phyloP scores from a whole-genome alignment of 1,140 invertebrate genomes.

The Formica exsecta region DNA sequence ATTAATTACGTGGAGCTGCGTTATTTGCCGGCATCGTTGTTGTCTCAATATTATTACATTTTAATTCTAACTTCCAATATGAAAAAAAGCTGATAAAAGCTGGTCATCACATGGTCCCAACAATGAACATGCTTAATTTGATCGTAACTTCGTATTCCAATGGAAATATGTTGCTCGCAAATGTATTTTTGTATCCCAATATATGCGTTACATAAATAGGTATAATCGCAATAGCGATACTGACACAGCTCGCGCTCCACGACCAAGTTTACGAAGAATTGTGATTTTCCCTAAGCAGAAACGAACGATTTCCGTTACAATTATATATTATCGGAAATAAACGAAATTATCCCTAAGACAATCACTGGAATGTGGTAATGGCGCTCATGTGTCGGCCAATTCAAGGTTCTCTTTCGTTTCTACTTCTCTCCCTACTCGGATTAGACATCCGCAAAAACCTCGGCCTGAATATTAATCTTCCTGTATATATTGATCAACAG shows the following conservation, averaged over 20 bases:
- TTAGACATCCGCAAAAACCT: conserved; percentile 31
- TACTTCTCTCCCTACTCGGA: conserved; percentile 37
- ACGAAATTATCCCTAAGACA: background rate
- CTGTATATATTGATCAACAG: conserved; percentile 68
- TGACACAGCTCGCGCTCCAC: conserved; percentile 41
- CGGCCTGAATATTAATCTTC: conserved; percentile 46
- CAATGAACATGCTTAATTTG: conserved; percentile 26
- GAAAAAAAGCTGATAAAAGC: conserved; percentile 10
- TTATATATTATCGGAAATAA: conserved; percentile 12
- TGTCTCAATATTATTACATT: conserved; percentile 9
- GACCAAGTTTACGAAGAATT: conserved; percentile 41
- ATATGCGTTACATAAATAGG: background rate
- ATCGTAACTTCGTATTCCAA: conserved; percentile 7
- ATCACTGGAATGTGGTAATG: conserved; percentile 49
- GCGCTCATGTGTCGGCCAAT: conserved; percentile 10
- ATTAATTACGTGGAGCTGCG: conserved; percentile 62
- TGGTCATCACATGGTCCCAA: conserved; percentile 37
- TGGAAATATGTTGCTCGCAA: background rate
- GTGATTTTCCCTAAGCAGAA: conserved; percentile 54
- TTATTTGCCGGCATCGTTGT: conserved; percentile 54
- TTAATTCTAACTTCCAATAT: conserved; percentile 3
- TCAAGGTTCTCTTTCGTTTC: conserved; percentile 60
- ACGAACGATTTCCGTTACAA: conserved; percentile 23
- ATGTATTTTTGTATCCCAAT: background rate
- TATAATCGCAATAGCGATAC: conserved; percentile 45